These are phyloP conservation scores for Gari tellinella DNA, from an alignment of 2,888 invertebrate genomes.

Conservation along the genomic window DNA sequence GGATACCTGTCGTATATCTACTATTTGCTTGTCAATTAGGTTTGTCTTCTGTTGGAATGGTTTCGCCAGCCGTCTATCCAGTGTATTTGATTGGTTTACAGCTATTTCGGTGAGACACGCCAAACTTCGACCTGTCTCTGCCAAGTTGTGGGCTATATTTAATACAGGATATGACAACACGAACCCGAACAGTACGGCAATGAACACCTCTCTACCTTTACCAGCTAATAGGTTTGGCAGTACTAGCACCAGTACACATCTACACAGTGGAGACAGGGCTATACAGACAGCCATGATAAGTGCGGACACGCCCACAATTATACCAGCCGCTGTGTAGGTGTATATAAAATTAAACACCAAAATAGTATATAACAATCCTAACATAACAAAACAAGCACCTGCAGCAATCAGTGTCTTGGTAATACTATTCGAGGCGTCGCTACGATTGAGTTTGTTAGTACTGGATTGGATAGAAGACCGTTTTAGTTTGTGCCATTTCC, in stretches of 20 bases:
- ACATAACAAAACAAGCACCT: not conserved
- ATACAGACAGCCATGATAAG: not conserved
- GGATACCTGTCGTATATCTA: too few relatives aligned
- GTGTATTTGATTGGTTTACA: not conserved
- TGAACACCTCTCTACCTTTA: not conserved
- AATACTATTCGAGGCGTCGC: too few relatives aligned
- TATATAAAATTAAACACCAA: not conserved
- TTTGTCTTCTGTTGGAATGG: too few relatives aligned
- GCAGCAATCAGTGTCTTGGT: too few relatives aligned
- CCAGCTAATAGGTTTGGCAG: not conserved
- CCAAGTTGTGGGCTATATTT: not conserved
- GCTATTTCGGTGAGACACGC: not conserved
- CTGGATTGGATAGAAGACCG: not conserved
- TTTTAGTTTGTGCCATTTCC: constrained; percentile 30
- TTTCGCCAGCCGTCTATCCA: too few relatives aligned
- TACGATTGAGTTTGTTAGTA: too few relatives aligned
- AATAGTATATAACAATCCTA: not conserved
- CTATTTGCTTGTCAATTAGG: too few relatives aligned
- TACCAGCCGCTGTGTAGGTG: not conserved
- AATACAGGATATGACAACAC: not conserved
- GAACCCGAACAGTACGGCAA: not conserved
- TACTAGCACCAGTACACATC: not conserved
- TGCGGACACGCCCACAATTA: not conserved
- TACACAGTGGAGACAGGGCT: not conserved
- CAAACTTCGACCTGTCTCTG: not conserved